Percentiles rank a stretch among this genome's conserved stretches.
Conservation (phyloP, 2,113 vertebrate genomes). For the Climacteris rufus region DNA sequence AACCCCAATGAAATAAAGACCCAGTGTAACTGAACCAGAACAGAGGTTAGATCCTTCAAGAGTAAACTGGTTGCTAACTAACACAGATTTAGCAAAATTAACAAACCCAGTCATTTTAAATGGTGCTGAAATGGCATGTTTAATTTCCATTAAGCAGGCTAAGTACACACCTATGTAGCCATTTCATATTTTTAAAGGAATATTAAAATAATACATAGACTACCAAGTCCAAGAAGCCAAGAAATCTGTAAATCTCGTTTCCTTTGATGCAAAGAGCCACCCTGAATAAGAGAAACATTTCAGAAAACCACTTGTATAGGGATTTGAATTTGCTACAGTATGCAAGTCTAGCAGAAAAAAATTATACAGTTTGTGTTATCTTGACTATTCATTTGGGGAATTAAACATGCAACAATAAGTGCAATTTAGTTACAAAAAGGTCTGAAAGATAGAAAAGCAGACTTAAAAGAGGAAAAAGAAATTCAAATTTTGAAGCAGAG, state of each 20-base stretch:
- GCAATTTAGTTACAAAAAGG: slow-evolving; percentile 18
- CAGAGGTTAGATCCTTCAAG: background rate
- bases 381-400: slow-evolving; percentile 13
- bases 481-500: background rate
- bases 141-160: background rate
- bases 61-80: background rate
- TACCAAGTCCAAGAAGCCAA: background rate
- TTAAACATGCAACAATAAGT: slow-evolving; percentile 16
- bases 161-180: background rate
- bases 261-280: background rate
- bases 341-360: background rate
- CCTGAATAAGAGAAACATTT: background rate
- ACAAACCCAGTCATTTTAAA: background rate
- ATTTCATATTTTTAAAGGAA: background rate
- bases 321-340: background rate
- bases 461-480: slow-evolving; percentile 7
- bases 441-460: background rate
- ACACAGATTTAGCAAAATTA: background rate
- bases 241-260: background rate
- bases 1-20: background rate
- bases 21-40: background rate
- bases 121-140: background rate
- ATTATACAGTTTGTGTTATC: background rate
- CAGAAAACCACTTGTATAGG: background rate
- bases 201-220: background rate